Percentiles rank a stretch among this genome's conserved stretches.
phyloP scores from a whole-genome alignment of 2,888 invertebrate species.

The Marronus borbonicus region DNA sequence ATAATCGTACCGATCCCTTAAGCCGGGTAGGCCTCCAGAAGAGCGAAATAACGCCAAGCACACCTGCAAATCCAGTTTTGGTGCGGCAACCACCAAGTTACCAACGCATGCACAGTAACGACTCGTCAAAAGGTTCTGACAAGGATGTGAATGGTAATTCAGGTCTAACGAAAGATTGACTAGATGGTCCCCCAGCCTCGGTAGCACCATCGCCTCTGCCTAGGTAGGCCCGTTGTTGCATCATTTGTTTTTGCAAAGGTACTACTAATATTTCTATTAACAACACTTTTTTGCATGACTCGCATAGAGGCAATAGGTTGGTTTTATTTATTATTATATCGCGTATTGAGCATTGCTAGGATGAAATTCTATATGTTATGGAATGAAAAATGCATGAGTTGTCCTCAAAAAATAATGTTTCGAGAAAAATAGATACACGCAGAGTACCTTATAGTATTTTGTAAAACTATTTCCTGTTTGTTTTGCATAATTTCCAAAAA shows the following conservation, averaged over 20 bases:
- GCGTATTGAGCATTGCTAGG: background rate
- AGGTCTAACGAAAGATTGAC: constrained; percentile 81
- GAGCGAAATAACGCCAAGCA: constrained; percentile 79
- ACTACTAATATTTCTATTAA: constrained; percentile 51
- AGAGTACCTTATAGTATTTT: background rate
- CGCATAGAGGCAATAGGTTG: too few relatives aligned
- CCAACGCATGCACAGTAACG: constrained; percentile 91
- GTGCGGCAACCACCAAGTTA: constrained; percentile 82
- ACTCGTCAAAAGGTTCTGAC: constrained; percentile 81
- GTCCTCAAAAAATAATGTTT: background rate
- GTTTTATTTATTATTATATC: background rate
- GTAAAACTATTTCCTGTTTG: background rate
- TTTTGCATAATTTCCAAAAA: too few relatives aligned
- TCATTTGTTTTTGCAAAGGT: constrained; percentile 51
- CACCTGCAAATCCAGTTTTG: constrained; percentile 80
- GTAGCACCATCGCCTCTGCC: constrained; percentile 59
- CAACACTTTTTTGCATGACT: constrained; percentile 26
- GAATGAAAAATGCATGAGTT: constrained; percentile 11
- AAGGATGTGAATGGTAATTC: constrained; percentile 76
- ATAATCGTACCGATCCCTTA: constrained; percentile 69
- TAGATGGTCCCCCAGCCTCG: constrained; percentile 82
- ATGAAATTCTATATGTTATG: background rate
- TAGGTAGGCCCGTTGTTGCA: constrained; percentile 55
- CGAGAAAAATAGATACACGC: background rate
- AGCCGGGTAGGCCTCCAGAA: constrained; percentile 70